Conservation (phyloP, 2,113 vertebrate species). For the Lontra canadensis region DNA sequence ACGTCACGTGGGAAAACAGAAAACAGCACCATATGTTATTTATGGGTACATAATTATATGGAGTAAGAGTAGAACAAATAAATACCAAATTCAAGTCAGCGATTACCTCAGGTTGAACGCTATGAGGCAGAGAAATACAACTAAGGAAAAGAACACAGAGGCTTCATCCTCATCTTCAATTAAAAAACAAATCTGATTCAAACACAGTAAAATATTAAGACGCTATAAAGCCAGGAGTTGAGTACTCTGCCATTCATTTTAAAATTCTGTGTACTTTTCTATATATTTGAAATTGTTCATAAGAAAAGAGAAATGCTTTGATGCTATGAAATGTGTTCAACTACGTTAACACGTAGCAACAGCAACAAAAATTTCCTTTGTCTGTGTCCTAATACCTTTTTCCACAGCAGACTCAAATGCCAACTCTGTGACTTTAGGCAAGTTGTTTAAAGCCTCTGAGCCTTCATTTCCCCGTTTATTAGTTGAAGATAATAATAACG, state of each 20-base stretch:
- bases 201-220: not conserved
- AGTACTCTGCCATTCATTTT: not conserved
- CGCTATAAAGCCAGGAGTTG: not conserved
- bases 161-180: not conserved
- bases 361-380: not conserved
- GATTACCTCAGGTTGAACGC: not conserved
- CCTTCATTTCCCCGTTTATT: not conserved
- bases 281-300: not conserved
- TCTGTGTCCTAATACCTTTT: not conserved
- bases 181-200: not conserved
- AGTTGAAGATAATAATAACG: not conserved
- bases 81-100: not conserved
- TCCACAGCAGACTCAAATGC: not conserved
- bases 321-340: not conserved
- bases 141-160: not conserved
- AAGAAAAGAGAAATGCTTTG: not conserved
- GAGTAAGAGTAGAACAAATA: not conserved
- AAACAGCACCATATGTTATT: not conserved
- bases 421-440: not conserved
- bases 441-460: not conserved
- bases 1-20: not conserved
- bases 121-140: not conserved
- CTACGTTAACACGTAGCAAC: not conserved
- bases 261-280: not conserved
- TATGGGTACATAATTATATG: not conserved